A percentile compares a stretch with the other conserved stretches of the same genome.
Evolutionary conservation across 2,113 vertebrate genomes (phyloP).

Genomic region (Smithornis capensis): DNA sequence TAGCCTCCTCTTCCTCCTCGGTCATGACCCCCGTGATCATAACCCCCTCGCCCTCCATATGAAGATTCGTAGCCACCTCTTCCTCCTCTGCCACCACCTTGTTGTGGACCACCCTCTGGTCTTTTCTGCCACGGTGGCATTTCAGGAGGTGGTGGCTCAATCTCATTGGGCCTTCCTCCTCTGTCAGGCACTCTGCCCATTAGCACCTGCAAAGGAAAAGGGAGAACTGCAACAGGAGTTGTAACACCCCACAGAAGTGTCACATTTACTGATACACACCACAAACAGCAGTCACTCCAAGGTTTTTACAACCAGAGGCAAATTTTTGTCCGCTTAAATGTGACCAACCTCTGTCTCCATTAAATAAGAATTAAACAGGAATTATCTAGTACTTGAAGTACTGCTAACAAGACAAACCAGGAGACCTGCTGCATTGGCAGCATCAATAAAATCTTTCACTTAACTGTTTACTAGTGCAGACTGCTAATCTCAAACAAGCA

Average conservation of each 20-base stretch:
- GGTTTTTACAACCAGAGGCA: not conserved
- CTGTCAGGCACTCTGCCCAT: slow-evolving; percentile 98
- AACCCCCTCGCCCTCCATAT: slow-evolving; percentile 68
- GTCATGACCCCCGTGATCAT: slow-evolving; percentile 64
- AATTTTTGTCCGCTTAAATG: not conserved
- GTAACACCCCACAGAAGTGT: not conserved
- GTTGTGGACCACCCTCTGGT: slow-evolving; percentile 86
- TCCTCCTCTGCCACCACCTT: slow-evolving; percentile 82
- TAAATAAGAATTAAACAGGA: not conserved
- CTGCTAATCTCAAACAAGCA: not conserved
- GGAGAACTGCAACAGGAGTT: not conserved
- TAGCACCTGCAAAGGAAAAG: slow-evolving; percentile 79
- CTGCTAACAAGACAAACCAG: not conserved
- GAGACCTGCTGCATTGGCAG: not conserved
- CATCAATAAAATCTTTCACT: not conserved
- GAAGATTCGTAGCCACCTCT: slow-evolving; percentile 74
- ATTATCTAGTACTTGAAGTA: not conserved
- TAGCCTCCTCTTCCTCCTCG: slow-evolving; percentile 79
- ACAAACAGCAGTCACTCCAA: not conserved
- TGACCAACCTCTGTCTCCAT: not conserved
- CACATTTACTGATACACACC: not conserved
- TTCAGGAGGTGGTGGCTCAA: slow-evolving; percentile 94
- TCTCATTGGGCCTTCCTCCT: slow-evolving; percentile 95
- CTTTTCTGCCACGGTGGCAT: slow-evolving; percentile 99
- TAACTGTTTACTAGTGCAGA: not conserved